These are phyloP conservation scores for Zapus hudsonius DNA, from an alignment of 2,113 vertebrate species.

Conservation along the genomic window DNA sequence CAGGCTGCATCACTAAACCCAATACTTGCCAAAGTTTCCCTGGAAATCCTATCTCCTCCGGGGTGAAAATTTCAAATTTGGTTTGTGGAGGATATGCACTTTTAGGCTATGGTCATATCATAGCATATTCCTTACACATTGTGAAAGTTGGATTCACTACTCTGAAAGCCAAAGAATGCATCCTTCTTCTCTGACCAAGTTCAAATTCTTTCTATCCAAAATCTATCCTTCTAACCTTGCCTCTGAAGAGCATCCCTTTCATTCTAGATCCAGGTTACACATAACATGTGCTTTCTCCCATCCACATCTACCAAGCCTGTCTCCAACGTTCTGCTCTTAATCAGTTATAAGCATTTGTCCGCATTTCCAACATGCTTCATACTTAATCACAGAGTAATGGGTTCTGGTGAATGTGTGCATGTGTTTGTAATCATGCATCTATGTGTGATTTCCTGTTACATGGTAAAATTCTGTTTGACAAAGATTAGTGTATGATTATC, in stretches of 20 bases:
- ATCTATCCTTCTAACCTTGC: background rate
- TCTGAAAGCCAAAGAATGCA: background rate
- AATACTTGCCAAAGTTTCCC: background rate
- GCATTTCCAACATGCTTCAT: background rate
- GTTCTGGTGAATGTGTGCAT: background rate
- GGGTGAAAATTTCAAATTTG: background rate
- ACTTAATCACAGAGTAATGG: background rate
- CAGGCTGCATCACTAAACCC: too few species aligned
- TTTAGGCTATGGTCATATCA: background rate
- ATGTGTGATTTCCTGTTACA: background rate
- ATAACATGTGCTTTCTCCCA: background rate
- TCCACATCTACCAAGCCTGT: background rate
- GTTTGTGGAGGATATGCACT: background rate
- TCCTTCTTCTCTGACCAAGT: background rate
- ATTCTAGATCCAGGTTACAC: background rate
- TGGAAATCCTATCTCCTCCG: background rate
- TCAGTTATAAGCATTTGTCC: background rate
- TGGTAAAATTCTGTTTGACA: conserved; percentile 26
- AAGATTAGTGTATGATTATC: conserved; percentile 39
- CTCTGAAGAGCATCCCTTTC: background rate
- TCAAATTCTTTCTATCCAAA: background rate
- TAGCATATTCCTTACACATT: background rate
- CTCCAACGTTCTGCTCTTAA: background rate
- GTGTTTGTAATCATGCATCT: background rate
- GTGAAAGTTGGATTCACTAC: background rate